phyloP scores from a whole-genome alignment of 2,113 vertebrate genomes.

The Egretta garzetta region DNA sequence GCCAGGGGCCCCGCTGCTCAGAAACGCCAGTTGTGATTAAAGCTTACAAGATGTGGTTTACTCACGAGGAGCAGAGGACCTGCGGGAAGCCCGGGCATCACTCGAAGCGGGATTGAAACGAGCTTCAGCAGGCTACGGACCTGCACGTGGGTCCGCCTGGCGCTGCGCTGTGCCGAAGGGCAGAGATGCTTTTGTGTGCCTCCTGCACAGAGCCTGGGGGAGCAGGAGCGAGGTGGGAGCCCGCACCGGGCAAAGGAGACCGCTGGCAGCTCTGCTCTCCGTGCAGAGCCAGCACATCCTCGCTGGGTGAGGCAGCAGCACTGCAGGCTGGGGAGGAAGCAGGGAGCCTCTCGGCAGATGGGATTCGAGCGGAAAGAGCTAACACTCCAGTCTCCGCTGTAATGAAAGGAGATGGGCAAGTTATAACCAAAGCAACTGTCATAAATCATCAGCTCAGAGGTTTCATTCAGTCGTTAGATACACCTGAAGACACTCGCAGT shows the following conservation, averaged over 20 bases:
- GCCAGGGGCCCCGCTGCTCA: neutral
- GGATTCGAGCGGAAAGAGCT: neutral
- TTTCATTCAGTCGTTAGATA: neutral
- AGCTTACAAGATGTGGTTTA: neutral
- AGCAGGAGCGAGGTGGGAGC: neutral
- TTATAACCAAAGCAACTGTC: neutral
- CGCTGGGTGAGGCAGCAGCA: neutral
- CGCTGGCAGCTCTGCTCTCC: neutral
- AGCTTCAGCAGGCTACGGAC: neutral
- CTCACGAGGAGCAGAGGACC: neutral
- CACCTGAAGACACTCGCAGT: neutral
- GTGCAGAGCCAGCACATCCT: neutral
- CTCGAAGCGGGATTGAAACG: fast-evolving
- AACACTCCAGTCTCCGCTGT: neutral
- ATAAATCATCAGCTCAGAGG: neutral
- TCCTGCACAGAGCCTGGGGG: neutral
- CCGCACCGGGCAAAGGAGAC: neutral
- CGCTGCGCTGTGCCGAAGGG: fast-evolving
- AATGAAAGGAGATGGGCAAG: conserved; percentile 19
- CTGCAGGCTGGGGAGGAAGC: neutral
- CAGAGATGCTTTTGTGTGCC: neutral
- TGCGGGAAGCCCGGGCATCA: neutral
- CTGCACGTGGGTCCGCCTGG: fast-evolving
- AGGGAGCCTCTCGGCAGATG: neutral
- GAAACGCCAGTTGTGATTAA: neutral